Evolutionary conservation across 2,888 invertebrate species (phyloP).

Genomic region (Lumbricus terrestris): DNA sequence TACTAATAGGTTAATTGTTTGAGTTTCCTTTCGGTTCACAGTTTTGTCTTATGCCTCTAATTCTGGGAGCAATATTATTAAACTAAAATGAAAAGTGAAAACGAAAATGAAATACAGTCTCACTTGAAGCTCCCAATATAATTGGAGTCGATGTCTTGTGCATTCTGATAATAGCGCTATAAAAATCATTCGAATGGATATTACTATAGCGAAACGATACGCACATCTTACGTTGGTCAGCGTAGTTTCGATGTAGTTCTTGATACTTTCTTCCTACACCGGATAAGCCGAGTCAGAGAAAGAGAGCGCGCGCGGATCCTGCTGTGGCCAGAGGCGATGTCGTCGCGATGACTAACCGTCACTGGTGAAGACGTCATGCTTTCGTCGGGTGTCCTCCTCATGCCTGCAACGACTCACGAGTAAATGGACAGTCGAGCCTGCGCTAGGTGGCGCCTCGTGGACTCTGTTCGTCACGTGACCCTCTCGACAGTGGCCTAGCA

Average conservation of each 20-base stretch:
- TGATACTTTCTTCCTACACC: neutral
- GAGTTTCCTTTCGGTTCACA: no score
- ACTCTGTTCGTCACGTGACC: slow-evolving; percentile 3
- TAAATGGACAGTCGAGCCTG: neutral
- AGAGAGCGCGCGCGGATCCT: neutral
- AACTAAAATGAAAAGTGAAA: no score
- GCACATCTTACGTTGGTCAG: neutral
- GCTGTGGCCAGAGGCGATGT: neutral
- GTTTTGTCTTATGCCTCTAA: no score
- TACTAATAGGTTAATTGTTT: no score
- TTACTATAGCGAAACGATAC: neutral
- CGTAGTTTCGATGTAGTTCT: neutral
- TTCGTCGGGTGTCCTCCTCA: neutral
- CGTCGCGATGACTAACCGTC: neutral
- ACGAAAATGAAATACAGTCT: no score
- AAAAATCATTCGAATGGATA: neutral
- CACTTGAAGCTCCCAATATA: neutral
- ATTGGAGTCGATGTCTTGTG: neutral
- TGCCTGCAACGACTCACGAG: neutral
- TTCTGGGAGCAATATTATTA: no score
- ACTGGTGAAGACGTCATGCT: neutral
- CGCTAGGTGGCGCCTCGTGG: neutral
- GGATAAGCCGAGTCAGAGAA: neutral
- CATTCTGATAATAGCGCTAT: neutral
- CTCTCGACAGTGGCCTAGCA: slow-evolving; percentile 3